A percentile compares a stretch with the other conserved stretches of the same genome.
phyloP scores from a whole-genome alignment of 92 coral and sea anemone species.

The Scolanthus callimorphus region DNA sequence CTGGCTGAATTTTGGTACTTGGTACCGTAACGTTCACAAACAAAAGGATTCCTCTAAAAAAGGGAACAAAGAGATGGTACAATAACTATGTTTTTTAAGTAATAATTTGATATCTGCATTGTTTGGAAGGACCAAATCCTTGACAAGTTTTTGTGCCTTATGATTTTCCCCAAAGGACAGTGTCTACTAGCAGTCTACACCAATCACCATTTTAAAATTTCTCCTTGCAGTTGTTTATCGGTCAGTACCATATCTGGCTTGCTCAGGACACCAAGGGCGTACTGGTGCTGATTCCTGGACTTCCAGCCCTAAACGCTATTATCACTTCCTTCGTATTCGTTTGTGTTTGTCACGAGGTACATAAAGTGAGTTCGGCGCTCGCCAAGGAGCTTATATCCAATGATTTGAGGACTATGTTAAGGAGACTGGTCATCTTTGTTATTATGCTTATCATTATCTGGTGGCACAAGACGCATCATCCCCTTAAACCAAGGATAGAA shows the following conservation, averaged over 20 bases:
- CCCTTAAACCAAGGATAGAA: slow-evolving; percentile 58
- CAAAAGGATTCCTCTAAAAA: too few relatives aligned
- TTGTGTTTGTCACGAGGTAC: slow-evolving; percentile 88
- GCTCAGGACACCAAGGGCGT: slow-evolving; percentile 94
- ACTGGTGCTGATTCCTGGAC: slow-evolving; percentile 85
- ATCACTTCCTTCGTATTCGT: slow-evolving; percentile 90
- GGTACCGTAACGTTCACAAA: too few relatives aligned
- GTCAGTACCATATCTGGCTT: slow-evolving; percentile 96
- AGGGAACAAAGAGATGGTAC: too few relatives aligned
- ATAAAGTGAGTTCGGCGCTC: slow-evolving; percentile 66
- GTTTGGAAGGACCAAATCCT: too few relatives aligned
- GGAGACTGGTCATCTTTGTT: slow-evolving; percentile 80
- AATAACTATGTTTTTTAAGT: too few relatives aligned
- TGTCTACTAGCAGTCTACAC: too few relatives aligned
- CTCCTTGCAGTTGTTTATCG: slow-evolving; percentile 77
- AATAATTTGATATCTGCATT: too few relatives aligned
- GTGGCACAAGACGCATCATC: slow-evolving; percentile 98
- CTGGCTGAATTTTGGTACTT: too few relatives aligned
- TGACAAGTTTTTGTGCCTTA: too few relatives aligned
- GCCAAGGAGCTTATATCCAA: slow-evolving; percentile 82
- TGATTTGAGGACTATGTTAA: slow-evolving; percentile 73
- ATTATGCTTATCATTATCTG: slow-evolving; percentile 86
- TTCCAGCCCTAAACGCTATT: slow-evolving; percentile 74
- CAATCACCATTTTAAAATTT: too few relatives aligned
- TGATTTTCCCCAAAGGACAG: too few relatives aligned